Base-by-base conservation (phyloP, 2,888 invertebrate genomes). In the Hypsopygia costalis region DNA sequence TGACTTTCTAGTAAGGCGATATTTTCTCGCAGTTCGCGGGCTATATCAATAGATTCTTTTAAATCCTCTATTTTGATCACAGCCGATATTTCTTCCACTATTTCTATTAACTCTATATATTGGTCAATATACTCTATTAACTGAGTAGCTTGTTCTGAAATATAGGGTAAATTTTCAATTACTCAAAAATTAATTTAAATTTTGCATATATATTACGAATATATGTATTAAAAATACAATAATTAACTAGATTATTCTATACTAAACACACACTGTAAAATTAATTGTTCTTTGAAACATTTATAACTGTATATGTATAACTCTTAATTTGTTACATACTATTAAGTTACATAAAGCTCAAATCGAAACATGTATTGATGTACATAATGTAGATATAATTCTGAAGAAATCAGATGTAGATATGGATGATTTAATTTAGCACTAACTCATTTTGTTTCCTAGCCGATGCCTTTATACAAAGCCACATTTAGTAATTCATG, bases 31-130 rank as follows among this genome's bases (percentile, higher is more conserved):
- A 83, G 51, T 43, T 81, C 70, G 47, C 61, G 66, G 1, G 78
- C 81, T 37, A 76, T 64, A 22, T 67, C 52, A 21, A 69, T 59
- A 0, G 76, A 62, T 44, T 80, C 66, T 46, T 71, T 63, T 1
- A 78, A 51, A 29, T 77, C 58, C 30, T 79, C 70, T 25, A 74
- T 49, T 40, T 70, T 69, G 29, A 79, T 62, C 4, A 72, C 43
- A 27, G 72, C 68, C 7, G 72, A 70, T 42, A 74, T 63, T 67
- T 81, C 79, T 61, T 79, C 75, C n/a, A 80, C 63, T 25, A 70
- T 69, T 65, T 81, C 76, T 38, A 78, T 67, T 5, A 79, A 48
- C 50, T 82, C 75, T 43, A 82, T 75, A 37, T 79, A 81, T 47
- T 78, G 69, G 38, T 81, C 73, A 20, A 85, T 73, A 36, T 76